Percentiles rank a stretch among this genome's conserved stretches.
These are phyloP conservation scores for Phoebastria nigripes DNA, from an alignment of 2,797 vertebrate species.

Conservation along the genomic window DNA sequence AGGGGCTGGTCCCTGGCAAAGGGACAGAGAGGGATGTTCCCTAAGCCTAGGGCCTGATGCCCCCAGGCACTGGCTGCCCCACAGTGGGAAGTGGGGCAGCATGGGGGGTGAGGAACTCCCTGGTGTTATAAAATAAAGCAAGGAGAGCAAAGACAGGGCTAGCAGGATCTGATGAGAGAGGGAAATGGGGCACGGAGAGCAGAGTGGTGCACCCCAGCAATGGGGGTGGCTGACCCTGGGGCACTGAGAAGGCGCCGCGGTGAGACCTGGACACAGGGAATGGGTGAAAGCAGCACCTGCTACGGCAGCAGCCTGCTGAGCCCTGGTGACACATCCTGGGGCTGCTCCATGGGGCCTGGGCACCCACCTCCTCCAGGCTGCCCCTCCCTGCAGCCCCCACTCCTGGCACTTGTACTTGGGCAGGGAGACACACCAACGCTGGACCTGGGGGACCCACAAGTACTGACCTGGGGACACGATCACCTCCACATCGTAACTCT, in stretches of 20 bases:
- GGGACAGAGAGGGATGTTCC: accelerated
- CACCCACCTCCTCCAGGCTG: too few relatives aligned
- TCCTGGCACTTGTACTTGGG: not conserved
- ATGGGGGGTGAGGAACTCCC: not conserved
- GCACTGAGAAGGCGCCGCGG: accelerated
- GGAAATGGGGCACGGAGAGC: not conserved
- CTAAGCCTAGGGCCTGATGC: not conserved
- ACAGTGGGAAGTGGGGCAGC: accelerated
- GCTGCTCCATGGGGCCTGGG: accelerated
- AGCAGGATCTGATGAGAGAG: not conserved
- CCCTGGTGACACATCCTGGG: accelerated
- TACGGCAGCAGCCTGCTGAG: accelerated
- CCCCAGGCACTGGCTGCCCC: too few relatives aligned
- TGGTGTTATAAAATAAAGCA: not conserved
- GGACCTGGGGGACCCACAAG: not conserved
- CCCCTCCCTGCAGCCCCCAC: accelerated
- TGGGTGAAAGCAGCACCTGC: not conserved
- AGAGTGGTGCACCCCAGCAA: not conserved
- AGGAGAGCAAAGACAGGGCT: not conserved
- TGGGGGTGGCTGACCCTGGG: not conserved
- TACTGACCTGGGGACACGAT: not conserved
- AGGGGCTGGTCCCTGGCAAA: not conserved
- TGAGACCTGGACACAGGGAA: not conserved
- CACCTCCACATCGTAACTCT: accelerated
- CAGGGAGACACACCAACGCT: accelerated